Base-by-base conservation (phyloP, 1,140 invertebrate genomes). In the Drosophila ogumai region DNA sequence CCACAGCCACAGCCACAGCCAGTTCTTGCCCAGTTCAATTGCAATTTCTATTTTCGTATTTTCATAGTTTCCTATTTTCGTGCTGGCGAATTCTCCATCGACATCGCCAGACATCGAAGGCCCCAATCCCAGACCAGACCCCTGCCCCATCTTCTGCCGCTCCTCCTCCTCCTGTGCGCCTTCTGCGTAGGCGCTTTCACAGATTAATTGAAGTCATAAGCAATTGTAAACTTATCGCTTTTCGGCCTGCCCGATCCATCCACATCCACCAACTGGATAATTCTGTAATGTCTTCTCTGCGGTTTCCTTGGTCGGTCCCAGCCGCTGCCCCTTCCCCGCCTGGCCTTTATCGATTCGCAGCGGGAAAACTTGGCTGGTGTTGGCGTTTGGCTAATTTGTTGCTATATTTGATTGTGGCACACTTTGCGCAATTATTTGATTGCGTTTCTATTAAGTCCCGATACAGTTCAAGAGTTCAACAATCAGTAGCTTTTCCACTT, bases 121-220 rank as follows among this genome's bases (percentile, higher is more conserved):
- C 57, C 54, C 41, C 54, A 58, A 43, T 46, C 40, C 59, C 43
- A 54, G 22, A 36, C 12, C 41, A 36, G 19, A 25, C 43, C 57
- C 36, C 55, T 10, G 15, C 28, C 3, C 34, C 47, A 25, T 32
- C 59, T 31, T 2, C 41, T 46, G 13, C 34, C 12, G 36, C 36
- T 38, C 28, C 36, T n/a, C 25, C 44, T 63, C 54, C 36, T 55
- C 28, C 73, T 73, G 65, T 32, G 49, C n/a, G 49, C 50, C 50
- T 38, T 41, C 69, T 88, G 90, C 85, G 84, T 91, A 90, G 90
- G 90, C 84, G 90, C 90, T 91, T 86, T 86, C 90, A 85, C 85
- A 90, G 90, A 91, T 91, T 91, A 91, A 91, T 91, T 91, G 84
- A 91, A 91, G 85, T 91, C 90, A 91, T 91, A 91, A 82, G 84